phyloP scores from a whole-genome alignment of 2,113 vertebrate species.

The Danio rerio region GRCz12tu NC_133199.1:6999001-6999500 shows the following conservation, averaged over 20 bases:
- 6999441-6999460: too few species aligned
- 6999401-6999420: neutral
- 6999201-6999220: slow-evolving; percentile 1
- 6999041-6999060: slow-evolving; percentile 3
- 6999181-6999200: slow-evolving; percentile 14
- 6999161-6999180: slow-evolving; percentile 48
- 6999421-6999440: too few species aligned
- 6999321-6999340: neutral
- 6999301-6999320: neutral
- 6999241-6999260: slow-evolving; percentile 34
- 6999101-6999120: slow-evolving; percentile 70
- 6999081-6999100: slow-evolving; percentile 41
- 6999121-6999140: slow-evolving; percentile 71
- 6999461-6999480: too few species aligned
- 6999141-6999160: slow-evolving; percentile 71
- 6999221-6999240: slow-evolving; percentile 20
- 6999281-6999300: slow-evolving; percentile 30
- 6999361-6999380: too few species aligned
- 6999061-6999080: slow-evolving; percentile 18
- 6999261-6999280: slow-evolving; percentile 30
- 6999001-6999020: neutral
- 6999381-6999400: too few species aligned
- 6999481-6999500: too few species aligned
- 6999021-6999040: neutral
- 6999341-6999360: neutral